Evolutionary conservation across 2,113 vertebrate species (phyloP).

Genomic region (Elachura formosa): DNA sequence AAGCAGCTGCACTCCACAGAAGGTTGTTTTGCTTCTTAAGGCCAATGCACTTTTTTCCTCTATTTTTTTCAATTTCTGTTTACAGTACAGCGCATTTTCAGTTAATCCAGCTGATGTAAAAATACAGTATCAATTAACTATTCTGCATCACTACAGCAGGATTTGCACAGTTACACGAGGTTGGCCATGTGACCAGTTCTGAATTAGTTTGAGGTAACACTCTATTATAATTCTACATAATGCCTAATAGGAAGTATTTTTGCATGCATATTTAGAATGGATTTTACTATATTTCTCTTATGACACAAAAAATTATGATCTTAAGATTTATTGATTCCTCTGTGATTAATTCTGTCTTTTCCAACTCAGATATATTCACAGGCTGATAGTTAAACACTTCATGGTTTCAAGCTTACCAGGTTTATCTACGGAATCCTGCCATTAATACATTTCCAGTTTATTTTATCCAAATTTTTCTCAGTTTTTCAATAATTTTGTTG

Average conservation of each 20-base stretch:
- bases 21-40: not conserved
- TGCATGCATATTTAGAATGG: not conserved
- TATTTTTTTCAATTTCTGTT: not conserved
- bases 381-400: not conserved
- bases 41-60: not conserved
- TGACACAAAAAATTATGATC: not conserved
- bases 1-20: not conserved
- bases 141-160: not conserved
- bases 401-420: not conserved
- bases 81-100: not conserved
- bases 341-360: conserved; percentile 1
- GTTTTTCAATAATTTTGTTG: not conserved
- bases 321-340: not conserved
- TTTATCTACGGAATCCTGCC: not conserved
- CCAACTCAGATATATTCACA: not conserved
- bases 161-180: not conserved
- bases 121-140: not conserved
- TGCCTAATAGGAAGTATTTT: not conserved
- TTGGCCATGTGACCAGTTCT: not conserved
- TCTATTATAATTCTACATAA: not conserved
- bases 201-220: not conserved
- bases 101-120: not conserved
- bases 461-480: not conserved
- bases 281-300: not conserved
- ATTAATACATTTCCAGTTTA: not conserved